Base-by-base conservation (phyloP, 2,888 invertebrate species). In the Thecophora atra region DNA sequence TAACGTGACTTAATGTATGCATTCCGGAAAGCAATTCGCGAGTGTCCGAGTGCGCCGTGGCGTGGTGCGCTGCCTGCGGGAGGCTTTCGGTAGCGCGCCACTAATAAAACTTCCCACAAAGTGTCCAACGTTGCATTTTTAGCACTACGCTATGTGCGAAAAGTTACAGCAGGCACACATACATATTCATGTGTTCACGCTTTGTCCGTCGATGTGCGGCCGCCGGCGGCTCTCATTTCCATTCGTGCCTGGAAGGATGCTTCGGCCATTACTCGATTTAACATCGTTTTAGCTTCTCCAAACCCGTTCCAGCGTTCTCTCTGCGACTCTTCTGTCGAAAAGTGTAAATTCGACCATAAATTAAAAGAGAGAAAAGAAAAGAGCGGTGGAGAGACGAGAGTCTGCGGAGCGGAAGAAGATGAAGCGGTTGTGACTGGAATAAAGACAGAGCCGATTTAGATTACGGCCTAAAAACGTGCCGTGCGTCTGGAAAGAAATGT, bases 41-140 rank as follows among this genome's bases (percentile, higher is more conserved):
- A 67, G 15, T 66, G 66, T 52, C 37, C 54, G 30, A 56, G 54
- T 67, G 21, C 56, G n/a, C 58, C 28, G 6, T 64, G 60, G n/a
- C 6, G 47, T 47, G 47, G 1, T 26, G 28, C 54, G 42, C 8
- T 67, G 67, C 54, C 15, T 42, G 67, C 21, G 54, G 54, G n/a
- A 24, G 8, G 8, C 60, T 6, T 26, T 24, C 37, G 30, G 70
- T 52, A 47, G 51, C 70, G 51, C 47, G 51, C 21, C 37, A 24
- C 70, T 70, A 62, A 70, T 70, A 70, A 70, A 62, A 70, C 62
- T 52, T 47, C 63, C 63, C 28, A 70, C 70, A 70, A 70, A 70
- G 63, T 70, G 70, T 70, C 42, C 63, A 51, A 52, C 52, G 62
- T 62, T 62, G 70, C 70, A 70, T 70, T 70, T 70, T 63, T 19